phyloP scores from a whole-genome alignment of 2,113 vertebrate genomes.

The Mirounga angustirostris region DNA sequence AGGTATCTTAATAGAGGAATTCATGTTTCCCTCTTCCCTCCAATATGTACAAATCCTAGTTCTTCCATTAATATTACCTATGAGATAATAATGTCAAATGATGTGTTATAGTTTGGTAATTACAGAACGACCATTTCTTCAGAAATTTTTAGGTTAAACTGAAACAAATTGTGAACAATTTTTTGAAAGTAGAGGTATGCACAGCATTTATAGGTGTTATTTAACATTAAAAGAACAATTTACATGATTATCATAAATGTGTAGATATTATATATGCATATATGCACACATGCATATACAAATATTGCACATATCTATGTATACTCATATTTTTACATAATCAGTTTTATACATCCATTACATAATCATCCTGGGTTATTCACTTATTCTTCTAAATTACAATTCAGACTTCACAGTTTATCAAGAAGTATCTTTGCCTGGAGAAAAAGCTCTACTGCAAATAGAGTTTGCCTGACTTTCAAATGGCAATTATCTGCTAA shows the following conservation, averaged over 20 bases:
- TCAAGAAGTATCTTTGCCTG: not conserved
- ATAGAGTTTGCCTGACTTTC: not conserved
- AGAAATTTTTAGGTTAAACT: not conserved
- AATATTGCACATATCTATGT: not conserved
- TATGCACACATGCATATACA: not conserved
- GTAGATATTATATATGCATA: not conserved
- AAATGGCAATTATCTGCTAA: constrained; percentile 24
- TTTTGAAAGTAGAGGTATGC: not conserved
- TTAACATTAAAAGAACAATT: not conserved
- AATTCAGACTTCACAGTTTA: not conserved
- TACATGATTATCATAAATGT: not conserved
- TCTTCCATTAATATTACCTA: not conserved
- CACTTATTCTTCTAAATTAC: not conserved
- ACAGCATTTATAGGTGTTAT: not conserved
- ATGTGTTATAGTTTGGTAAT: not conserved
- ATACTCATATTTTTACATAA: not conserved
- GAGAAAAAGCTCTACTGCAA: not conserved
- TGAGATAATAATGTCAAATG: not conserved
- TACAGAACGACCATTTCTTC: not conserved
- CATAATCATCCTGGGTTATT: not conserved
- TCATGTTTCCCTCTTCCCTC: accelerated
- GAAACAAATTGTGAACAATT: not conserved
- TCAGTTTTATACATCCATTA: not conserved
- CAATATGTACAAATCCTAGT: not conserved
- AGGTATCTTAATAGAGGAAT: not conserved